Percentiles rank a stretch among this genome's conserved stretches.
Evolutionary conservation across 1,140 invertebrate genomes (phyloP).

Genomic region (Drosophila busckii): DNA sequence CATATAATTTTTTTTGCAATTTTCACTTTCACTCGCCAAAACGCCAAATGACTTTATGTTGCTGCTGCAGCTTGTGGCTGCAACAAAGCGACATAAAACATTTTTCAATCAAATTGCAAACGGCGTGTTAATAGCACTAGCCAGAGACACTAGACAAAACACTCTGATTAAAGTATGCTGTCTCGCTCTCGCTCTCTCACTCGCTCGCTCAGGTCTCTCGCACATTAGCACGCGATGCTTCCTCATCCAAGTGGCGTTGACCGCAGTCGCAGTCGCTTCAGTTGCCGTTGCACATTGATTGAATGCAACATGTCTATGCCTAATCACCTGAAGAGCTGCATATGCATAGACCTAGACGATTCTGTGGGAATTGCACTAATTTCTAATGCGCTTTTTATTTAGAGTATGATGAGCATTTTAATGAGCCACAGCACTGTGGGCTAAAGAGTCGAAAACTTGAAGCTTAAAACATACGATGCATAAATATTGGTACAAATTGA

Average conservation of each 20-base stretch:
- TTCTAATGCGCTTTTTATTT: constrained; percentile 43
- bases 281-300: constrained; percentile 65
- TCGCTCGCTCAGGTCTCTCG: constrained; percentile 40
- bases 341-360: constrained; percentile 41
- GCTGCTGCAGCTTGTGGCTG: constrained; percentile 9
- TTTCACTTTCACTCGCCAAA: constrained; percentile 71
- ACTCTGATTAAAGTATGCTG: constrained; percentile 21
- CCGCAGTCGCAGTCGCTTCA: neutral
- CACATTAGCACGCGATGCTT: constrained; percentile 57
- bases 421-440: too few relatives aligned
- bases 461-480: too few relatives aligned
- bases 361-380: constrained; percentile 74
- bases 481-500: too few relatives aligned
- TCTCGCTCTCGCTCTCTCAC: constrained; percentile 18
- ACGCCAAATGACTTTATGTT: constrained; percentile 40
- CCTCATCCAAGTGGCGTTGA: constrained; percentile 49
- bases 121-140: constrained; percentile 67
- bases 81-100: constrained; percentile 53
- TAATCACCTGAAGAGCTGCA: constrained; percentile 54
- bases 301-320: constrained; percentile 54
- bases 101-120: constrained; percentile 75
- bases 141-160: constrained; percentile 39
- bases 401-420: too few relatives aligned
- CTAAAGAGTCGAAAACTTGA: too few relatives aligned
- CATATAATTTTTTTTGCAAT: constrained; percentile 67